Evolutionary conservation across 1,140 invertebrate species (phyloP).

Genomic region (Eriosoma lanigerum): DNA sequence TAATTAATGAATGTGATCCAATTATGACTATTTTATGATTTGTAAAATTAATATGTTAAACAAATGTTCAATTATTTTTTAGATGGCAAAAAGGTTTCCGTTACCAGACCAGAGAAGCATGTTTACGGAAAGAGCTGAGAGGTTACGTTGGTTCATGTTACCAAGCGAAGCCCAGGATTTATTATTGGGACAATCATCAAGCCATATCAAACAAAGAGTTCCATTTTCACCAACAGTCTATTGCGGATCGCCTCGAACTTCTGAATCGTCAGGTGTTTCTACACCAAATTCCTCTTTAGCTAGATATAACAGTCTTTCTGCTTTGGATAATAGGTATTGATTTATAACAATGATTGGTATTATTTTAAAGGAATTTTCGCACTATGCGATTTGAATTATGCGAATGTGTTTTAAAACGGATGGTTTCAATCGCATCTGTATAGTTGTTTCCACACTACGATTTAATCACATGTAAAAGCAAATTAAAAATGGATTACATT

Average conservation of each 20-base stretch:
- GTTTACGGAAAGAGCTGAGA: conserved; percentile 67
- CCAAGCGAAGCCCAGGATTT: conserved; percentile 75
- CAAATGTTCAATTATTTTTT: conserved; percentile 53
- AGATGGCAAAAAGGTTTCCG: conserved; percentile 71
- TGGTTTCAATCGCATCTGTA: too few relatives aligned
- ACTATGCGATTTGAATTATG: too few relatives aligned
- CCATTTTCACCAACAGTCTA: conserved; percentile 68
- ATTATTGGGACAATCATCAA: conserved; percentile 69
- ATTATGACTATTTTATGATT: background rate
- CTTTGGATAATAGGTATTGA: conserved; percentile 57
- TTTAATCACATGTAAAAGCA: too few relatives aligned
- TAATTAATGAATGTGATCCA: background rate
- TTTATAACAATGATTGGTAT: too few relatives aligned
- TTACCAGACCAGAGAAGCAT: conserved; percentile 73
- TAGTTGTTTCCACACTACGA: too few relatives aligned
- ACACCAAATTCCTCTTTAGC: conserved; percentile 56
- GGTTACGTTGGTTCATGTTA: conserved; percentile 83
- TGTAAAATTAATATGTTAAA: too few relatives aligned
- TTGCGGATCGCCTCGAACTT: conserved; percentile 56
- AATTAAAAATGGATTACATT: too few relatives aligned
- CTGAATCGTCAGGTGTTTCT: conserved; percentile 58
- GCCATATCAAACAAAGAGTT: conserved; percentile 70
- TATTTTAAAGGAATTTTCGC: too few relatives aligned
- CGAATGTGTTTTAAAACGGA: too few relatives aligned
- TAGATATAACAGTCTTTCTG: conserved; percentile 66